Evolutionary conservation across 2,797 vertebrate species (phyloP).

Genomic region (Pangasius djambal): DNA sequence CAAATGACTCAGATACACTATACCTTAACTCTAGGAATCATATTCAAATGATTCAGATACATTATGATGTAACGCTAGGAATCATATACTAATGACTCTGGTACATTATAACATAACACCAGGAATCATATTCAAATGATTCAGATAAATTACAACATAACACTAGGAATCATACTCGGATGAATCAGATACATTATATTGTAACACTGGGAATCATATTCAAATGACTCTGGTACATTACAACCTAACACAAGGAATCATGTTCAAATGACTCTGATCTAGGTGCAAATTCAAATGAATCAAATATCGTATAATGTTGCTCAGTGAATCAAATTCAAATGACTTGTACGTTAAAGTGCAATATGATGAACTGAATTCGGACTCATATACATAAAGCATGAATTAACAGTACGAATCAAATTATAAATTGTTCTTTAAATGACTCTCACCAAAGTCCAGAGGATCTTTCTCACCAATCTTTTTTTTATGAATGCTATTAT

Average conservation of each 20-base stretch:
- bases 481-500: not conserved
- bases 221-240: not conserved
- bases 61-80: not conserved
- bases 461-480: not conserved
- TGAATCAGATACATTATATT: not conserved
- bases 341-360: not conserved
- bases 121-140: not conserved
- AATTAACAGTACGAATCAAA: not conserved
- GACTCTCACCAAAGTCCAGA: not conserved
- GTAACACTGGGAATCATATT: not conserved
- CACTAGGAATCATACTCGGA: not conserved
- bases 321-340: not conserved
- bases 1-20: not conserved
- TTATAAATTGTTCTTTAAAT: not conserved
- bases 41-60: not conserved
- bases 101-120: not conserved
- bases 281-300: too few species aligned
- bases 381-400: not conserved
- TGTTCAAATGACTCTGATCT: not conserved
- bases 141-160: not conserved
- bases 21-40: not conserved
- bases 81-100: not conserved
- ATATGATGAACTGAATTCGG: not conserved
- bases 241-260: not conserved
- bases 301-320: too few species aligned